These are phyloP conservation scores for Strix uralensis DNA, from an alignment of 2,113 vertebrate species.

Conservation along the genomic window DNA sequence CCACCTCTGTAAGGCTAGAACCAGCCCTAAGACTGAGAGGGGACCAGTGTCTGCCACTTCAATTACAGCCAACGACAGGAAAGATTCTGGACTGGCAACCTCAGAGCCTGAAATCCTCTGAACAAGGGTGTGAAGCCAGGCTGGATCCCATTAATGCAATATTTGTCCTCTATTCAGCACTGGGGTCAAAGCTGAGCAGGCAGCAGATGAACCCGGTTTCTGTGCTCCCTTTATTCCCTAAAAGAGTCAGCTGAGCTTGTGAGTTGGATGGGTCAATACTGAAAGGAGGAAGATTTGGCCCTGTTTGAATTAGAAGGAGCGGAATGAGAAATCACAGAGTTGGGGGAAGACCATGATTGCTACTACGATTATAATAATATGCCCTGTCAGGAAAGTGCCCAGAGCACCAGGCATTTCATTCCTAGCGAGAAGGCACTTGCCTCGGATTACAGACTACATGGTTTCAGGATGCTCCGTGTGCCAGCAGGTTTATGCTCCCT, in stretches of 20 bases:
- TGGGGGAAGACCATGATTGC: not conserved
- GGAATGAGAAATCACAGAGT: not conserved
- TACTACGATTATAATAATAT: not conserved
- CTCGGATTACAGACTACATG: not conserved
- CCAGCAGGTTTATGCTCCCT: conserved; percentile 1
- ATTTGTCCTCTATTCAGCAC: not conserved
- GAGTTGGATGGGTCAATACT: not conserved
- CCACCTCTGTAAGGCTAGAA: not conserved
- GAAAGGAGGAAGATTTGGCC: not conserved
- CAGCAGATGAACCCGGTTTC: not conserved
- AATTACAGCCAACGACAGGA: not conserved
- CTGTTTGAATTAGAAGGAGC: not conserved
- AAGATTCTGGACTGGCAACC: not conserved
- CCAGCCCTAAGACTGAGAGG: not conserved
- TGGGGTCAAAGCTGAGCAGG: not conserved
- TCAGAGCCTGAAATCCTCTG: not conserved
- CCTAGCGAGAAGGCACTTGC: not conserved
- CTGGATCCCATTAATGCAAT: not conserved
- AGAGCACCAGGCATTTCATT: not conserved
- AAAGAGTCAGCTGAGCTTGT: not conserved
- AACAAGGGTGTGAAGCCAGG: not conserved
- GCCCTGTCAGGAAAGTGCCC: not conserved
- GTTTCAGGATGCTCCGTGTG: not conserved
- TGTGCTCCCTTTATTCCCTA: not conserved
- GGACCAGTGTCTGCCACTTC: not conserved